phyloP scores from a whole-genome alignment of 2,888 invertebrate species.

The Sinhomidia bicolor region DNA sequence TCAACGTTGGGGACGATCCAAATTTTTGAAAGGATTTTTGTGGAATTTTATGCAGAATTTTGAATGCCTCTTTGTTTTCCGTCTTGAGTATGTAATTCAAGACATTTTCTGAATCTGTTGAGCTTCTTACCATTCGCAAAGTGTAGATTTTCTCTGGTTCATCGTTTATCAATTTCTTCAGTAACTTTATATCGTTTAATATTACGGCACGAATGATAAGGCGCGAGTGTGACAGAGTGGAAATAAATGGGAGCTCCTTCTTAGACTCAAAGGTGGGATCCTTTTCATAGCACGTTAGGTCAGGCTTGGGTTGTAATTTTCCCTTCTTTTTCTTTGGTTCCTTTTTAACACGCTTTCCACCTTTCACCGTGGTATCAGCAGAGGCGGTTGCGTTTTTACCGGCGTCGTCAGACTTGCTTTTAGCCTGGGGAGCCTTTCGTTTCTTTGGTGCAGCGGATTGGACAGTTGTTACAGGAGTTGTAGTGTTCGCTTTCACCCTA shows the following conservation, averaged over 20 bases:
- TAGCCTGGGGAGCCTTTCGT: background rate
- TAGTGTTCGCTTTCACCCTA: background rate
- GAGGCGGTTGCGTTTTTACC: too few species aligned
- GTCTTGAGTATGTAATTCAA: constrained; percentile 70
- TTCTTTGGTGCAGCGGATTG: background rate
- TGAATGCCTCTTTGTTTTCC: constrained; percentile 74
- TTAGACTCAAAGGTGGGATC: constrained; percentile 77
- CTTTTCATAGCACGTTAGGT: constrained; percentile 73
- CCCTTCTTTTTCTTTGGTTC: constrained; percentile 48
- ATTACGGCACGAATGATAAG: constrained; percentile 83
- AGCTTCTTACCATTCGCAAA: constrained; percentile 79
- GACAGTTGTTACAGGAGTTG: background rate
- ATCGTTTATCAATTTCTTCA: constrained; percentile 81
- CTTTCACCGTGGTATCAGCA: background rate
- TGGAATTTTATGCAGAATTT: constrained; percentile 55
- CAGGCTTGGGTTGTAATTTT: constrained; percentile 71
- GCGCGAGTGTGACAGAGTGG: constrained; percentile 82
- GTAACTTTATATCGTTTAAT: constrained; percentile 81
- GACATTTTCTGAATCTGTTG: constrained; percentile 41
- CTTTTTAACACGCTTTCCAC: constrained; percentile 11
- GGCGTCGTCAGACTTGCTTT: background rate
- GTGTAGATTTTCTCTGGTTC: constrained; percentile 79
- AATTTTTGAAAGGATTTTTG: constrained; percentile 57
- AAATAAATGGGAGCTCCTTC: constrained; percentile 82
- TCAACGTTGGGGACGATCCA: constrained; percentile 64